Conservation (phyloP, 2,113 vertebrate genomes). For the Patagioenas fasciata region DNA sequence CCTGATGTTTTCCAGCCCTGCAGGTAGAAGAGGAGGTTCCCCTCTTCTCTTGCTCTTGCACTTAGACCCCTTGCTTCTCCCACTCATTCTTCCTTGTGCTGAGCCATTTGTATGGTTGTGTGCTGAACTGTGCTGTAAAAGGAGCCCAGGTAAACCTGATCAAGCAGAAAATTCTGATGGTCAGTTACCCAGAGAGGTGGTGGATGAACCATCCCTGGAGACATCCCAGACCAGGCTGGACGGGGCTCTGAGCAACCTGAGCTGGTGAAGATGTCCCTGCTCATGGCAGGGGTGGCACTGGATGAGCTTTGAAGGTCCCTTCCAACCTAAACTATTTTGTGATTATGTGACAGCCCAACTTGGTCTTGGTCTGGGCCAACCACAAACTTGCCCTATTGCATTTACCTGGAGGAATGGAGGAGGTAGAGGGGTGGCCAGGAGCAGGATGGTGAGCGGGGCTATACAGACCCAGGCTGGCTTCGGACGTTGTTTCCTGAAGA, state of each 20-base stretch:
- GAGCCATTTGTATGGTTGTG: neutral
- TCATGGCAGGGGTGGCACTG: too few species aligned
- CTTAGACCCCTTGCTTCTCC: neutral
- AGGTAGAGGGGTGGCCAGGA: neutral
- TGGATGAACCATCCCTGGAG: too few species aligned
- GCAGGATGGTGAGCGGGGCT: neutral
- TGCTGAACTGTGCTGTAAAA: neutral
- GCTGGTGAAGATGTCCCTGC: too few species aligned
- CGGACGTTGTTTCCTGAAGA: neutral
- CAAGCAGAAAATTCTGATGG: neutral
- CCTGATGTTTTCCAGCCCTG: neutral
- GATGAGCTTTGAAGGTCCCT: too few species aligned
- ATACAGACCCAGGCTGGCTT: neutral
- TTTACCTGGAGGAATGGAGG: neutral
- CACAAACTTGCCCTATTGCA: neutral
- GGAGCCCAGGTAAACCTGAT: neutral
- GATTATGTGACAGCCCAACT: too few species aligned
- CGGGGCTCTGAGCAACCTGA: too few species aligned
- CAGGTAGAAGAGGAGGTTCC: neutral
- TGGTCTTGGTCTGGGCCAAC: neutral
- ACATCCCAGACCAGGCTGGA: too few species aligned
- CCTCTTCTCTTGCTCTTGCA: neutral
- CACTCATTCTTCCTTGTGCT: neutral
- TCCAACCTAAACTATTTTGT: too few species aligned
- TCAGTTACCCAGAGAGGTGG: neutral